Evolutionary conservation across 2,113 vertebrate species (phyloP).

Genomic region (Cyanocitta stelleri): DNA sequence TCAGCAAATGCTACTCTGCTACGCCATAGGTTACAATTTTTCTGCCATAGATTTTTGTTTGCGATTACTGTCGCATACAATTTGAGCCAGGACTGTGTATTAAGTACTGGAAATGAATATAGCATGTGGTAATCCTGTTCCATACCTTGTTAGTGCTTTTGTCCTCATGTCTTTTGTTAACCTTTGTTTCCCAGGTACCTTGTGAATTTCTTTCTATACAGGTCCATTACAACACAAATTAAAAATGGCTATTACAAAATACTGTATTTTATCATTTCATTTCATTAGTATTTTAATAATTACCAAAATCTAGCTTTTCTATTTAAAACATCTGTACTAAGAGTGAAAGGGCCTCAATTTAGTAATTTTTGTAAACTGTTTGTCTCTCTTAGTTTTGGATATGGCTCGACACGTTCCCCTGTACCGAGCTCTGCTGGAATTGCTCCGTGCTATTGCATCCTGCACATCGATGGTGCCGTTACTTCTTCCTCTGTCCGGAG

Average conservation of each 20-base stretch:
- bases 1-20: neutral
- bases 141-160: neutral
- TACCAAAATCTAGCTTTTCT: neutral
- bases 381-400: constrained; percentile 81
- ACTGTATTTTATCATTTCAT: neutral
- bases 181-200: neutral
- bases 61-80: accelerated
- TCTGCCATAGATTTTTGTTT: neutral
- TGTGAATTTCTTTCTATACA: neutral
- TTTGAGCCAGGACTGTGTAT: neutral
- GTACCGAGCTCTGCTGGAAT: constrained; percentile 90
- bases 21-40: neutral
- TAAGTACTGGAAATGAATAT: neutral
- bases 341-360: neutral
- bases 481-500: constrained; percentile 87
- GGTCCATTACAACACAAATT: neutral
- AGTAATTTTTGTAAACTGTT: neutral
- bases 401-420: constrained; percentile 97
- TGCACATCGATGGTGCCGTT: constrained; percentile 90
- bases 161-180: neutral
- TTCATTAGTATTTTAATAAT: neutral
- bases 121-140: neutral
- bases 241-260: neutral
- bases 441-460: constrained; percentile 93
- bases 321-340: neutral